These are phyloP conservation scores for Megamerina dolium DNA, from an alignment of 2,888 invertebrate species.

Conservation along the genomic window DNA sequence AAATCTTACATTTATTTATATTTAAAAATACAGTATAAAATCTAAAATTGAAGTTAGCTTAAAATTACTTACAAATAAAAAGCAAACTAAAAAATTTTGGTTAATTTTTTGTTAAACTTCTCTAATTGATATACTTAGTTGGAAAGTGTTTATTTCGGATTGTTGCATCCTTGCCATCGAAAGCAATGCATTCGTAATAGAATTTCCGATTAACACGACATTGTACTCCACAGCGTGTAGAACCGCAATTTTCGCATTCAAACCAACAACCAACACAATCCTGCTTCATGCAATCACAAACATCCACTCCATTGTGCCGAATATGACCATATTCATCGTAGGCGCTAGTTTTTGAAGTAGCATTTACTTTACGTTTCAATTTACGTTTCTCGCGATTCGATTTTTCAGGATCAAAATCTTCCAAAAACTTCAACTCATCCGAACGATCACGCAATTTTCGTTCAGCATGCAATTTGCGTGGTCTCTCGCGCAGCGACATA, in stretches of 20 bases:
- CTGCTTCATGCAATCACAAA: slow-evolving; percentile 78
- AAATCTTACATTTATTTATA: no score
- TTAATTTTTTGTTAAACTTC: no score
- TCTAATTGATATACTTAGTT: no score
- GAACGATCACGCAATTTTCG: slow-evolving; percentile 24
- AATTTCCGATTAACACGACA: slow-evolving; percentile 74
- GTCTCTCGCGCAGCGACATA: slow-evolving; percentile 31
- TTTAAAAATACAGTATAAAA: no score
- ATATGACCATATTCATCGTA: slow-evolving; percentile 69
- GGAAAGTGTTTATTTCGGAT: no score
- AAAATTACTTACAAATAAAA: no score
- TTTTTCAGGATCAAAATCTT: slow-evolving; percentile 72
- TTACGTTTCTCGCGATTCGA: slow-evolving; percentile 73
- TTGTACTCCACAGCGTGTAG: slow-evolving; percentile 72
- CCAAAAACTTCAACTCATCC: slow-evolving; percentile 42
- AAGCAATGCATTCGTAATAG: slow-evolving; percentile 70
- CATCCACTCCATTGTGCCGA: slow-evolving; percentile 59
- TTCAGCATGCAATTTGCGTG: slow-evolving; percentile 27
- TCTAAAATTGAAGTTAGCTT: no score
- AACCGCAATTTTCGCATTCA: slow-evolving; percentile 67
- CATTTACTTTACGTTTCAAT: slow-evolving; percentile 54
- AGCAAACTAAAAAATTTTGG: no score
- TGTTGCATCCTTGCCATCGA: slow-evolving; percentile 66
- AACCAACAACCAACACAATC: slow-evolving; percentile 81
- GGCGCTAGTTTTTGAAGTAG: slow-evolving; percentile 27